Conservation (phyloP, 2,888 invertebrate genomes). For the Labia minor region DNA sequence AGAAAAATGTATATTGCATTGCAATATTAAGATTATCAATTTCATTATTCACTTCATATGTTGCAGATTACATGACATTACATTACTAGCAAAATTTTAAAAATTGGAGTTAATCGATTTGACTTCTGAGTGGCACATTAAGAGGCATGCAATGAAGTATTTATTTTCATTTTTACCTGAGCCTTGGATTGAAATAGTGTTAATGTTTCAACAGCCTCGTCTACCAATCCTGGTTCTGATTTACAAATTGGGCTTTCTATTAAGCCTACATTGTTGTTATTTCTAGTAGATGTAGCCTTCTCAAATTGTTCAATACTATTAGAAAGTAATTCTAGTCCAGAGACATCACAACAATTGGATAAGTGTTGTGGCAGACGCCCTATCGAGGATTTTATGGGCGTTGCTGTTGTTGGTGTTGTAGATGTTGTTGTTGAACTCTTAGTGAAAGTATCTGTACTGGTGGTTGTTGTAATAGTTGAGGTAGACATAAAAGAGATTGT, state of each 20-base stretch:
- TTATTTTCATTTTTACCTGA: not conserved
- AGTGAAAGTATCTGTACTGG: not conserved
- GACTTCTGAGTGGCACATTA: no score
- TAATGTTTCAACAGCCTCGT: slow-evolving; percentile 16
- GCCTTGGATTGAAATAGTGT: not conserved
- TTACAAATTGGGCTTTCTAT: not conserved
- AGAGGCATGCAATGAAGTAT: no score
- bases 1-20: no score
- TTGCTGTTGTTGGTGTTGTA: slow-evolving; percentile 18
- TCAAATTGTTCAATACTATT: slow-evolving; percentile 76
- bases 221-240: slow-evolving; percentile 14
- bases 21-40: no score
- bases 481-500: not conserved
- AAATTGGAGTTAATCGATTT: no score
- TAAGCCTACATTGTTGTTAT: slow-evolving; percentile 14
- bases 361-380: not conserved
- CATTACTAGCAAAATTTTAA: no score
- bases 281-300: slow-evolving; percentile 33
- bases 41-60: no score
- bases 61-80: no score
- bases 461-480: not conserved
- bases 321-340: slow-evolving; percentile 69
- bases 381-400: not conserved
- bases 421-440: no score
- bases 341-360: slow-evolving; percentile 44